phyloP scores from a whole-genome alignment of 1,140 invertebrate species.

The Zaprionus kolodkinae region DNA sequence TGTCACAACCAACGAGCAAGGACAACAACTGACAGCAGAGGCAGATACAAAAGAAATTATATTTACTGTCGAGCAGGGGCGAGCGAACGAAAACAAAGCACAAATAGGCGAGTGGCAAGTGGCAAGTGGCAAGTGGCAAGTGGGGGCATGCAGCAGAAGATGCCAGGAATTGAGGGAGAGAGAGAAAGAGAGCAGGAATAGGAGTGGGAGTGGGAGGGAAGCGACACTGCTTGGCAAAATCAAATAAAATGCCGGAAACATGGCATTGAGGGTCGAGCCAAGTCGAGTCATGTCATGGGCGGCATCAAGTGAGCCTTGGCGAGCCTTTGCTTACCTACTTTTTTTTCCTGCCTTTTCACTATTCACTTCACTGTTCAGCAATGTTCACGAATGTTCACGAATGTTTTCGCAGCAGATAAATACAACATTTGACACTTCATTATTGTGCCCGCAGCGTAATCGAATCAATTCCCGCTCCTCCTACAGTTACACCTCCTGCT shows the following conservation, averaged over 20 bases:
- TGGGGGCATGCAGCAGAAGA: background rate
- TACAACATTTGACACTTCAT: constrained; percentile 84
- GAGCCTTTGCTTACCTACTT: constrained; percentile 59
- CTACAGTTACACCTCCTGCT: constrained; percentile 40
- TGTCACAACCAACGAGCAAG: constrained; percentile 68
- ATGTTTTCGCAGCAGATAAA: constrained; percentile 82
- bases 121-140: constrained; percentile 5
- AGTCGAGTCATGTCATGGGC: constrained; percentile 45
- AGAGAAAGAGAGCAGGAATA: background rate
- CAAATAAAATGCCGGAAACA: constrained; percentile 80
- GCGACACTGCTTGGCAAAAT: constrained; percentile 49
- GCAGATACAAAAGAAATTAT: constrained; percentile 79
- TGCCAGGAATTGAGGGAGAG: background rate
- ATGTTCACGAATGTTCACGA: constrained; percentile 42
- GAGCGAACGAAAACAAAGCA: constrained; percentile 58
- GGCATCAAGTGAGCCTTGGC: constrained; percentile 29
- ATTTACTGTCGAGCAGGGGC: constrained; percentile 53
- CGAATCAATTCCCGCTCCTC: constrained; percentile 77
- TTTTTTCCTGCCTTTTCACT: constrained; percentile 13
- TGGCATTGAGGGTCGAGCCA: constrained; percentile 60
- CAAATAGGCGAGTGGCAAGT: constrained; percentile 51
- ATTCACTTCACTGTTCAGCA: constrained; percentile 28
- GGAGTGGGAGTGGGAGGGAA: constrained; percentile 21
- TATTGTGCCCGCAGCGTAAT: constrained; percentile 83
- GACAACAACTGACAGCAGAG: constrained; percentile 46